These are phyloP conservation scores for Ferrisia virgata DNA, from an alignment of 2,888 invertebrate species.

Conservation along the genomic window DNA sequence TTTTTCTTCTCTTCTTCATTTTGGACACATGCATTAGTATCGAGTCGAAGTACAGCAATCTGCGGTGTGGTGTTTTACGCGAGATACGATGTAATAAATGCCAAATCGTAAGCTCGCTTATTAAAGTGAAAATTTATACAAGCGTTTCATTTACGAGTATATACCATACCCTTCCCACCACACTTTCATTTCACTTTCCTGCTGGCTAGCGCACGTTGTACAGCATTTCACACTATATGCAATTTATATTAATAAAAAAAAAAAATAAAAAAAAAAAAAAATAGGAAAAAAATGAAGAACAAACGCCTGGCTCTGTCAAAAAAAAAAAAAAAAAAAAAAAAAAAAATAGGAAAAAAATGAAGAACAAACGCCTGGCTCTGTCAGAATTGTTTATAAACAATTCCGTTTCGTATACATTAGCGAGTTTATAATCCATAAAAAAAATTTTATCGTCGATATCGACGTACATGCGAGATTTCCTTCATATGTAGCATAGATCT, in stretches of 20 bases:
- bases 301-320: conserved; percentile 28
- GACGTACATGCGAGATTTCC: neutral
- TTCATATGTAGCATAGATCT: neutral
- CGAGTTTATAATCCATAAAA: conserved; percentile 7
- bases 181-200: neutral
- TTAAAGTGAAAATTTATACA: conserved; percentile 36
- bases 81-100: conserved; percentile 41
- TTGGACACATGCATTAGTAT: conserved; percentile 34
- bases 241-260: neutral
- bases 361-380: conserved; percentile 36
- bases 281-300: too few species aligned
- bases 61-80: conserved; percentile 20
- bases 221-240: neutral
- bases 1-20: conserved; percentile 6
- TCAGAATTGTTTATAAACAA: conserved; percentile 36
- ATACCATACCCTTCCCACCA: neutral
- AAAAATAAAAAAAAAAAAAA: too few species aligned
- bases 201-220: too few species aligned
- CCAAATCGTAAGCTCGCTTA: conserved; percentile 40
- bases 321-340: too few species aligned
- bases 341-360: too few species aligned
- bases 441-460: neutral
- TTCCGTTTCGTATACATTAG: neutral
- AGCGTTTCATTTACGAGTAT: neutral
- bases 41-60: neutral